Conservation (phyloP, 92 coral and sea anemone species). For the Paramuricea clavata region DNA sequence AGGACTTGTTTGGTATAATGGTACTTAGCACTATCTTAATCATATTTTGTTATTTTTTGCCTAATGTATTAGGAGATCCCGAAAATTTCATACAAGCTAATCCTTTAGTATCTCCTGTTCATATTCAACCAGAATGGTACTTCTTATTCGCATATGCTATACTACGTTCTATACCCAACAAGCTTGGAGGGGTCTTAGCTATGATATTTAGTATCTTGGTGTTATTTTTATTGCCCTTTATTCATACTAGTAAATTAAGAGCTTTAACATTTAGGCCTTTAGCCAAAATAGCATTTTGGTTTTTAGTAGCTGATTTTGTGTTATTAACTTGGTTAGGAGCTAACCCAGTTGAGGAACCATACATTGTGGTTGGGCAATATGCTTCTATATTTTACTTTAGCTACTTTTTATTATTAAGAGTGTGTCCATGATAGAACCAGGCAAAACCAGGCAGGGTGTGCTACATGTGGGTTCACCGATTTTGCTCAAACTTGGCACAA, state of each 20-base stretch:
- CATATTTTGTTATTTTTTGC: slow-evolving; percentile 60
- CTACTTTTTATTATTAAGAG: slow-evolving; percentile 71
- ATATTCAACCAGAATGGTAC: slow-evolving; percentile 87
- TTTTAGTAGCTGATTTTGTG: slow-evolving; percentile 76
- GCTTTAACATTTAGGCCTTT: slow-evolving; percentile 85
- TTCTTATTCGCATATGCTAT: slow-evolving; percentile 87
- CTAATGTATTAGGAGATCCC: slow-evolving; percentile 82
- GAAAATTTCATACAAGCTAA: slow-evolving; percentile 85
- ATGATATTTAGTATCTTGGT: slow-evolving; percentile 71
- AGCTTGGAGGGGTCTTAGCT: slow-evolving; percentile 85
- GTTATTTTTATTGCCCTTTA: slow-evolving; percentile 74
- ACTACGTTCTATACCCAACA: slow-evolving; percentile 83
- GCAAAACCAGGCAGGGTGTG: too few species aligned
- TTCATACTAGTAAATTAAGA: slow-evolving; percentile 78
- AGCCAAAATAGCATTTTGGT: slow-evolving; percentile 84
- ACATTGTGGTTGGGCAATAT: slow-evolving; percentile 79
- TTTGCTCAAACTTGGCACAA: too few species aligned
- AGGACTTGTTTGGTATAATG: slow-evolving; percentile 75
- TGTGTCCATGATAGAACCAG: too few species aligned
- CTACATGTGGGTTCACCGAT: too few species aligned
- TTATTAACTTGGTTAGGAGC: slow-evolving; percentile 84
- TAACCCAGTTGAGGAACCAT: slow-evolving; percentile 88
- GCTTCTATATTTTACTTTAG: slow-evolving; percentile 81
- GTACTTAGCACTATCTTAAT: slow-evolving; percentile 60
- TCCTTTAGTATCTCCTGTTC: slow-evolving; percentile 86